Conservation (phyloP, 2,113 vertebrate genomes). For the Sialia sialis region DNA sequence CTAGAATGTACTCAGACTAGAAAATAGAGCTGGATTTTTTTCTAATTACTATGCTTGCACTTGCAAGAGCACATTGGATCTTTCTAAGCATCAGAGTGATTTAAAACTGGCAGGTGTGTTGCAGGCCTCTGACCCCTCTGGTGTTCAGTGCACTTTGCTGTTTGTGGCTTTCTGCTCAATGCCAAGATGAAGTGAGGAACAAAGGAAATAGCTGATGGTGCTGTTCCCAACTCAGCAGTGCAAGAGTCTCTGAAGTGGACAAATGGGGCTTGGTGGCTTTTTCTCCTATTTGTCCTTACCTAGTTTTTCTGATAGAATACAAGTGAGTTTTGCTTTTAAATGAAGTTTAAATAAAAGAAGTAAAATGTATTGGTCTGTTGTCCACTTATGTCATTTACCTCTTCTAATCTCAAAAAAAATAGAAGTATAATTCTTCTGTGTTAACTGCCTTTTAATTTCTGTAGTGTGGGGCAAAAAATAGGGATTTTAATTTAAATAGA, state of each 20-base stretch:
- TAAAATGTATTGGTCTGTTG: neutral
- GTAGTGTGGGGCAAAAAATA: neutral
- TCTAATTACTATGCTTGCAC: neutral
- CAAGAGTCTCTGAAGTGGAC: neutral
- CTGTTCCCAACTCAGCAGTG: neutral
- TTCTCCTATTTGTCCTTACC: neutral
- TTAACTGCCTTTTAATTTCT: neutral
- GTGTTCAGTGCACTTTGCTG: neutral
- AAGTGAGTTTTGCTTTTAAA: neutral
- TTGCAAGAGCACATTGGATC: neutral
- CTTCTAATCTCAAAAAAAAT: neutral
- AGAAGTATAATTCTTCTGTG: neutral
- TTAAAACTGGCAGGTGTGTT: neutral
- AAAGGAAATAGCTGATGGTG: neutral
- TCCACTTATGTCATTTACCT: neutral
- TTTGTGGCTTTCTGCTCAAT: neutral
- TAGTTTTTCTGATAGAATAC: neutral
- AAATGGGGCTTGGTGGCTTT: neutral
- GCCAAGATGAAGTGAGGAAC: neutral
- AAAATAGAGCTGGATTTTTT: neutral
- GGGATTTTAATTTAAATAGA: neutral
- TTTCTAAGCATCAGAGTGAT: neutral
- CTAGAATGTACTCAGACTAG: neutral
- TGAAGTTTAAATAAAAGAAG: neutral
- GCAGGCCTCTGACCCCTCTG: neutral